Evolutionary conservation across 2,888 invertebrate genomes (phyloP).

Genomic region (Ptychoptera albimana): DNA sequence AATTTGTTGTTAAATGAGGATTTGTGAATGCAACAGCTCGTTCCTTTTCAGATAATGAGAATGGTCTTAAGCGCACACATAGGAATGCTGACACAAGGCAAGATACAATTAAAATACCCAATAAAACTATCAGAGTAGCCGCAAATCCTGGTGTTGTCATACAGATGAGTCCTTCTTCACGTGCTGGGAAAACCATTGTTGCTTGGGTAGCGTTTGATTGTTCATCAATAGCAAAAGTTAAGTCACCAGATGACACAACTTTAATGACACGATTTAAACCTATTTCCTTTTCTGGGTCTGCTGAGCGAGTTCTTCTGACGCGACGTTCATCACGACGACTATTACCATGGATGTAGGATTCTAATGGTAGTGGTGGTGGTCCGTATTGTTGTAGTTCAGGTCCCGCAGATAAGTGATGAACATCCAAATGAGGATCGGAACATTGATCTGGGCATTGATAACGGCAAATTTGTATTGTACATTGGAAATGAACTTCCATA

Average conservation of each 20-base stretch:
- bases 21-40: constrained; percentile 23
- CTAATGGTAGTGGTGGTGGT: constrained; percentile 42
- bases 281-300: constrained; percentile 61
- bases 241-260: constrained; percentile 81
- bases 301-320: constrained; percentile 46
- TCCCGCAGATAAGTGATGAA: constrained; percentile 35
- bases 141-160: constrained; percentile 92
- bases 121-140: constrained; percentile 64
- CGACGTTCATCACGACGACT: constrained; percentile 59
- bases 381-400: constrained; percentile 54
- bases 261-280: constrained; percentile 78
- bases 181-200: constrained; percentile 56
- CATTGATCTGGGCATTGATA: constrained; percentile 90
- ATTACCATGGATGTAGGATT: constrained; percentile 45
- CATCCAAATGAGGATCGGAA: constrained; percentile 48
- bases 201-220: constrained; percentile 38
- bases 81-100: constrained; percentile 75
- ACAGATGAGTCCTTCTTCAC: constrained; percentile 60
- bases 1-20: constrained; percentile 3
- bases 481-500: constrained; percentile 93
- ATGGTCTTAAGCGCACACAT: constrained; percentile 64
- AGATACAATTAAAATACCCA: constrained; percentile 68
- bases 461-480: constrained; percentile 85
- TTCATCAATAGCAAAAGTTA: constrained; percentile 70
- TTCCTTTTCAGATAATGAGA: constrained; percentile 34